phyloP scores from a whole-genome alignment of 2,797 vertebrate species.

The Acrossocheilus wenchowensis region DNA sequence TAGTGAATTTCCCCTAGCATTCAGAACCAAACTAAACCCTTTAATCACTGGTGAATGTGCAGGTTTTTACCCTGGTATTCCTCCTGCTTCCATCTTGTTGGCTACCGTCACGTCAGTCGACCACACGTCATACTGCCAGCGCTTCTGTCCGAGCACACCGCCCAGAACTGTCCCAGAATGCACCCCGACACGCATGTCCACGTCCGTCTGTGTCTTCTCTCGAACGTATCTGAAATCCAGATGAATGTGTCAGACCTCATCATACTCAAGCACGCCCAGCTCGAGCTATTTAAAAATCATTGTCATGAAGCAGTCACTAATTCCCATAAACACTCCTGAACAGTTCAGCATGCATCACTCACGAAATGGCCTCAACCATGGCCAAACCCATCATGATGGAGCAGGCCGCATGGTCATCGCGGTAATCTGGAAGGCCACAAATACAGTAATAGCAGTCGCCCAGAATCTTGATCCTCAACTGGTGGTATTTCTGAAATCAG shows the following conservation, averaged over 20 bases:
- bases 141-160: conserved; percentile 92
- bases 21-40: background rate
- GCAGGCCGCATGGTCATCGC: conserved; percentile 90
- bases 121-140: conserved; percentile 97
- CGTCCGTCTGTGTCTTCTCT: conserved; percentile 92
- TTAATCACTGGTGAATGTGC: background rate
- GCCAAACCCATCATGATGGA: conserved; percentile 94
- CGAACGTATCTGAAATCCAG: conserved; percentile 83
- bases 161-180: conserved; percentile 93
- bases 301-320: background rate
- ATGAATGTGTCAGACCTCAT: background rate
- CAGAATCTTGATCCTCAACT: conserved; percentile 93
- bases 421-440: conserved; percentile 91
- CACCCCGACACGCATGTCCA: conserved; percentile 95
- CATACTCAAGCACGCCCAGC: background rate
- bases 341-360: conserved; percentile 65
- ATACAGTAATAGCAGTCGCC: conserved; percentile 97
- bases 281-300: background rate
- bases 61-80: conserved; percentile 86
- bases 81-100: conserved; percentile 96
- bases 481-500: conserved; percentile 86
- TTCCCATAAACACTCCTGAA: background rate
- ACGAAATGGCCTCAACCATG: conserved; percentile 97
- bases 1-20: background rate
- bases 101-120: conserved; percentile 94